Evolutionary conservation across 2,113 vertebrate genomes (phyloP).

Genomic region (Menidia beryllina): DNA sequence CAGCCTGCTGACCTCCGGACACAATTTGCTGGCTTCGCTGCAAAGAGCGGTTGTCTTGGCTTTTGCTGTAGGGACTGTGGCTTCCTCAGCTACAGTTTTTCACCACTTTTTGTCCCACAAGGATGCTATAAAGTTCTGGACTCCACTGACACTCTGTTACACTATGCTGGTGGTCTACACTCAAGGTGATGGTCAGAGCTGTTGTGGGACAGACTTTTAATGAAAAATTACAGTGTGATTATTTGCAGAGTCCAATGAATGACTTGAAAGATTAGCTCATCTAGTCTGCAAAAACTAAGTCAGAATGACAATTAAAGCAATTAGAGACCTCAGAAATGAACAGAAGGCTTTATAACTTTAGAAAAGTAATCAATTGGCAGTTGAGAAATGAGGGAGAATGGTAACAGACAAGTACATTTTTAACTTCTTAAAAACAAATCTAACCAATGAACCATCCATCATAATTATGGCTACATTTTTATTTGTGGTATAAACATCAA

Average conservation of each 20-base stretch:
- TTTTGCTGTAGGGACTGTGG: conserved; percentile 82
- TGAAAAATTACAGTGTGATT: not conserved
- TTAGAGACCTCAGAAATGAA: no score
- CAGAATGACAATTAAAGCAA: no score
- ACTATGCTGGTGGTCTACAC: conserved; percentile 86
- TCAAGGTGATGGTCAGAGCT: conserved; percentile 81
- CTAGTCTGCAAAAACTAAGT: not conserved
- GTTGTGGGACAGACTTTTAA: not conserved
- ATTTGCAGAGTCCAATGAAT: not conserved
- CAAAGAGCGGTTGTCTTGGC: conserved; percentile 73
- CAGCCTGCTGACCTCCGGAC: conserved; percentile 78
- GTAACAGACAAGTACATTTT: not conserved
- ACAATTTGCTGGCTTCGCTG: conserved; percentile 80
- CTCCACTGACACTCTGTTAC: conserved; percentile 89
- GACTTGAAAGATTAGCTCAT: not conserved
- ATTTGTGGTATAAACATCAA: not conserved
- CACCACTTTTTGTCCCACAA: conserved; percentile 86
- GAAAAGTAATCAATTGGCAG: not conserved
- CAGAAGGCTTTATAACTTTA: no score
- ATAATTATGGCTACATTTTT: not conserved
- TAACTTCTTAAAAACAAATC: no score
- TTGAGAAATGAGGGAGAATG: not conserved
- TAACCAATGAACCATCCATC: not conserved
- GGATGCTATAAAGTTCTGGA: conserved; percentile 90
- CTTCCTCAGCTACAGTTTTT: conserved; percentile 83